These are phyloP conservation scores for Pyrrhia umbra DNA, from an alignment of 2,888 invertebrate genomes.

Conservation along the genomic window DNA sequence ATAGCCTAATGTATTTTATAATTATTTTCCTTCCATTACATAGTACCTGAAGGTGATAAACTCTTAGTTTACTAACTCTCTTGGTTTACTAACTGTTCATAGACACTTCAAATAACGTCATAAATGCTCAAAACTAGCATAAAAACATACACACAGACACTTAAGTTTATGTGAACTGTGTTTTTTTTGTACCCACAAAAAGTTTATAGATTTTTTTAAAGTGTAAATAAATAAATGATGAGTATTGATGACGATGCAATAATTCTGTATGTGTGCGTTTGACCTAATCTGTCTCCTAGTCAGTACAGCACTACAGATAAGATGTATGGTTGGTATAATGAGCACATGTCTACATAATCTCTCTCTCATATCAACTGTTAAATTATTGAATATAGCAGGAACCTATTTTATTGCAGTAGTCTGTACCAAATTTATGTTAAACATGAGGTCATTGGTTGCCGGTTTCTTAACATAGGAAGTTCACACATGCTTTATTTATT, in stretches of 20 bases:
- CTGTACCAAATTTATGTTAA: constrained; percentile 12
- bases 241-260: constrained; percentile 13
- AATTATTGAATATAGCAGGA: constrained; percentile 17
- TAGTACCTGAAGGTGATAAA: constrained; percentile 13
- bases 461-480: constrained; percentile 45
- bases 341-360: neutral
- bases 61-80: constrained; percentile 8
- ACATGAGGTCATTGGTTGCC: constrained; percentile 47
- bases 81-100: constrained; percentile 27
- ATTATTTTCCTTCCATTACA: constrained; percentile 31
- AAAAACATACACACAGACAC: constrained; percentile 19
- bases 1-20: neutral
- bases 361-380: neutral
- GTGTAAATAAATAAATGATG: neutral
- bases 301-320: too few species aligned
- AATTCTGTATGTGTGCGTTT: constrained; percentile 19
- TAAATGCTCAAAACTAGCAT: neutral
- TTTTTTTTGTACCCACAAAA: neutral
- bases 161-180: constrained; percentile 5
- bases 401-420: constrained; percentile 26
- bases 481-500: constrained; percentile 49
- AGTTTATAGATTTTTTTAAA: neutral
- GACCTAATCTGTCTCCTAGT: constrained; percentile 9
- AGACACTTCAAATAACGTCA: constrained; percentile 11
- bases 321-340: too few species aligned